Evolutionary conservation across 2,888 invertebrate genomes (phyloP), one percentile per base, ranked within the genome.

Genomic region (Agonopterix arenella): DNA sequence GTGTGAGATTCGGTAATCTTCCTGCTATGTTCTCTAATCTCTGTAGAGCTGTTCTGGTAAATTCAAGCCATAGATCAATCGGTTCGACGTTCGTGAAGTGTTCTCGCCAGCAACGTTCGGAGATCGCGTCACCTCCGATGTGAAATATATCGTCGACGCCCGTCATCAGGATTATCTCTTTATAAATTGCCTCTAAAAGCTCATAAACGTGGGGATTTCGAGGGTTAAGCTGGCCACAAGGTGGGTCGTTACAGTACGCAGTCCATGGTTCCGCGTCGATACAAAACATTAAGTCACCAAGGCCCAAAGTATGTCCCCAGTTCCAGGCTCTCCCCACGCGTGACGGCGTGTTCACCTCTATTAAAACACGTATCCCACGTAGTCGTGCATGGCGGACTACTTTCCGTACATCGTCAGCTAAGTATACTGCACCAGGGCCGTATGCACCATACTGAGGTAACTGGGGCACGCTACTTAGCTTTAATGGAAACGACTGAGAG

Each of bases 281-380:
- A 69, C 95, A 96, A 28, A 94, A 88, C 8, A 93, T 93, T 45
- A 96, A 72, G 48, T 94, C 92, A 4, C 93, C 95, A 44, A 93
- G 73, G 0, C 92, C 92, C 50, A 90, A 89, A 42, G 89, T 82
- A 0, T 91, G 89, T 11, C 93, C 93, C 94, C 94, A 95, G 60
- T 93, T 92, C 95, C 95, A 96, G 0, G 95, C 94, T 58, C 93
- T 92, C 1, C 95, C 94, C 0, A 94, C 93, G 73, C 96, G 96
- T 0, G 95, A 95, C 0, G 97, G 97, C 2, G 94, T 92, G 80
- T 97, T 96, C 48, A 97, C 92, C 83, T 98, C 98, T 1, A 97
- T 92, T 47, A 98, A 78, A 8, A 97, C 92, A 57, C 97, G 90
- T 49, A 98, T 93, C 0, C 97, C 98, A 47, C 96, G 90, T n/a